phyloP scores from a whole-genome alignment of 1,140 invertebrate genomes.

The Gonatopus flavifemur region DNA sequence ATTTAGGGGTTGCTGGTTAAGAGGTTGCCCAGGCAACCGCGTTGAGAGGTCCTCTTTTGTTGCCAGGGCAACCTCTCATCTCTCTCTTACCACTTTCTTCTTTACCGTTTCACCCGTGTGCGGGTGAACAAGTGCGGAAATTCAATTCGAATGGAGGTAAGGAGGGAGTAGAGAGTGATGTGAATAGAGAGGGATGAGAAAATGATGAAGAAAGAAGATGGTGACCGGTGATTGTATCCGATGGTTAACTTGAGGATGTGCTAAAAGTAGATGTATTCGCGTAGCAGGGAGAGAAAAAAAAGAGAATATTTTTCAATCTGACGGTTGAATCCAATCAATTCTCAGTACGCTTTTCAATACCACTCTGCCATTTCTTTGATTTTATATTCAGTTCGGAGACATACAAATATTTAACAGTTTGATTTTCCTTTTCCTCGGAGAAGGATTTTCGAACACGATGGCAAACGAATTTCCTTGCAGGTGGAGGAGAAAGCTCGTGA shows the following conservation, averaged over 20 bases:
- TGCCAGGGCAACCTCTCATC: conserved; percentile 47
- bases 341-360: no score
- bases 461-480: no score
- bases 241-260: conserved; percentile 11
- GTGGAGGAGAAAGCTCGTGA: no score
- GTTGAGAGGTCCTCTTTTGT: conserved; percentile 38
- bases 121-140: conserved; percentile 2
- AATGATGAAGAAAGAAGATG: conserved; percentile 25
- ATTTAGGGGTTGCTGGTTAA: conserved; percentile 3
- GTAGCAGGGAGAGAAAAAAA: conserved; percentile 8
- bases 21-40: conserved; percentile 50
- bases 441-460: no score
- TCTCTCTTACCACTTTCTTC: conserved; percentile 11
- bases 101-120: background rate
- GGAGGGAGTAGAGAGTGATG: background rate
- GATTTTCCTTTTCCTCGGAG: no score
- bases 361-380: no score
- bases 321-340: no score
- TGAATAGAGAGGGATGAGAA: conserved; percentile 3
- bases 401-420: no score
- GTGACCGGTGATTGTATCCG: conserved; percentile 22
- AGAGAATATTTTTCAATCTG: no score
- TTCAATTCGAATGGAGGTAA: conserved; percentile 10
- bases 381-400: no score
- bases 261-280: conserved; percentile 4